A percentile compares a stretch with the other conserved stretches of the same genome.
Evolutionary conservation across 2,797 vertebrate species (phyloP).

Genomic region (Peromyscus nudipes): DNA sequence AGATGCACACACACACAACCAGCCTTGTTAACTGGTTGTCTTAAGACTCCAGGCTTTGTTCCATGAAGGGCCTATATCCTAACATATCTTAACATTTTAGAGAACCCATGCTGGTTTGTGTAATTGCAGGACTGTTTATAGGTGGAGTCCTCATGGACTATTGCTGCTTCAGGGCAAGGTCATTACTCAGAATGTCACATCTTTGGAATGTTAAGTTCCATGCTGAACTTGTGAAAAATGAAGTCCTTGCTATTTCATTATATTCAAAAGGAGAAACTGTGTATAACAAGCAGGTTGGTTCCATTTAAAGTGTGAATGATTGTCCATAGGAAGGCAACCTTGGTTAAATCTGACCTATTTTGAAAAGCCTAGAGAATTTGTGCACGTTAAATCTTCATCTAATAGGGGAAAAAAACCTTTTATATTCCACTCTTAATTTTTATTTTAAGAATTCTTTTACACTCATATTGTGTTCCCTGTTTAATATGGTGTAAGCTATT

Average conservation of each 20-base stretch:
- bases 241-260: neutral
- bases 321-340: neutral
- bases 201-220: slow-evolving; percentile 37
- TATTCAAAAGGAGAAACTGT: neutral
- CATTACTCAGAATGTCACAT: neutral
- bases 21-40: slow-evolving; percentile 44
- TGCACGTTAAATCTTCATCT: neutral
- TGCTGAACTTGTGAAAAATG: slow-evolving; percentile 24
- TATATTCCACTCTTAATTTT: neutral
- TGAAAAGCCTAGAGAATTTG: neutral
- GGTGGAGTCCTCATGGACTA: neutral
- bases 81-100: neutral
- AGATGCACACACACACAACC: neutral
- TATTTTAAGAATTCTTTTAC: neutral
- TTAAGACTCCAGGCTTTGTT: neutral
- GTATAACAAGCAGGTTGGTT: neutral
- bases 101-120: neutral
- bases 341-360: neutral
- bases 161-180: slow-evolving; percentile 53
- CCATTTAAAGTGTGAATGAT: neutral
- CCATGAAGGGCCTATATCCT: neutral
- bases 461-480: neutral
- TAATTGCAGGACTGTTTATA: neutral
- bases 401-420: neutral
- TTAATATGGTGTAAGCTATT: neutral